Base-by-base conservation (phyloP, 2,797 vertebrate species). In the Mormyrus proboscirostris region DNA sequence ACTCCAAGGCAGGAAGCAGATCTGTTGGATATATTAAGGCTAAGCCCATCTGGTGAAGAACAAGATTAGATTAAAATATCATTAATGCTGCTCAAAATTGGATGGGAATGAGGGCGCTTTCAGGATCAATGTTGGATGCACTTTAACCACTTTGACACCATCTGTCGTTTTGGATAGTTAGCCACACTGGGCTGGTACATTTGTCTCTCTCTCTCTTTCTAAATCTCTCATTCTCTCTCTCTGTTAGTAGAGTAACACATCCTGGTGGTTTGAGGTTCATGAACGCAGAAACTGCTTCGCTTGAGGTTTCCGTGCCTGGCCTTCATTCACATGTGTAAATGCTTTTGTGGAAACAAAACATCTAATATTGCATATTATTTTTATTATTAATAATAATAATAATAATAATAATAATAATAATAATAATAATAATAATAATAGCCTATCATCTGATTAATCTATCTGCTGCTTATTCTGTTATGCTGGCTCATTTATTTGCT, bases 21-120 rank as follows among this genome's bases (percentile, higher is more conserved):
- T 16, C 69, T 16, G 12, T 29, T 38, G 69, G 69, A 41, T 76
- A 76, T 41, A 14, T 44, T 79, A 79, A 79, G 5, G 38, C 73
- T 79, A 79, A 79, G 73, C 14, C 73, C 73, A 79, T 79, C 73
- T 79, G 73, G 33, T 44, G 73, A 41, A 44, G 16, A 79, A 79
- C 38, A 79, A 19, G 73, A 79, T 79, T 44, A 44, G 73, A 79
- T 79, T 79, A 79, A 79, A 79, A 79, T 79, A n/a, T 79, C 73
- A 79, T 79, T 79, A 79, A 79, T 79, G 41, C 0, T 2, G 7
- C 16, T 19, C 73, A 79, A n/a, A 79, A 79, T 79, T 41, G 73
- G 38, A 79, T 79, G 73, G 19, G 44, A 79, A 79, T 79, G 14
- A 44, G 38, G 73, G 7, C 19, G 6, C 73, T 79, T 79, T 41